Evolutionary conservation across 2,888 invertebrate species (phyloP).

Genomic region (Mesochorus sp.): DNA sequence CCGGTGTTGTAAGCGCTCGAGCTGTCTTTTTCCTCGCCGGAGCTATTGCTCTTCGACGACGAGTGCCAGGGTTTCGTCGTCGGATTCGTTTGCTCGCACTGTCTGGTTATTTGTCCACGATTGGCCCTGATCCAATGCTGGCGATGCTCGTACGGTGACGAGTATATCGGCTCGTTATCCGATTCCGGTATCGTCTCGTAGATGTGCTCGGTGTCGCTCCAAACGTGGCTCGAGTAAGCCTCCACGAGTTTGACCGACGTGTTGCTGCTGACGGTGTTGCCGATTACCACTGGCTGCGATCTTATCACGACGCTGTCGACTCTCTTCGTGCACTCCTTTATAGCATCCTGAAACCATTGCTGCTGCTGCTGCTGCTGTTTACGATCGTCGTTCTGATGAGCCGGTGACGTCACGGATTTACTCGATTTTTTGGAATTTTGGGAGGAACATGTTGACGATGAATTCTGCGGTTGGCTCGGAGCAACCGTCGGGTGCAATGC

Average conservation of each 20-base stretch:
- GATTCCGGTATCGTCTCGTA: constrained; percentile 87
- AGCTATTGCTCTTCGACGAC: constrained; percentile 81
- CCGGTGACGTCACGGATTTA: constrained; percentile 68
- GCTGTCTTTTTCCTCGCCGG: constrained; percentile 85
- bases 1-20: constrained; percentile 90
- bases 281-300: constrained; percentile 67
- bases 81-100: constrained; percentile 52
- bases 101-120: constrained; percentile 29
- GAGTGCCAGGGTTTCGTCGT: constrained; percentile 73
- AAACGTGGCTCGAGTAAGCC: constrained; percentile 76
- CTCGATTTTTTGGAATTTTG: constrained; percentile 70
- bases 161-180: constrained; percentile 86
- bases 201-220: constrained; percentile 85
- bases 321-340: constrained; percentile 76
- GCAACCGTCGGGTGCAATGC: constrained; percentile 23
- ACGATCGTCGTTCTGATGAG: constrained; percentile 72
- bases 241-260: constrained; percentile 72
- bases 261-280: constrained; percentile 77
- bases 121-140: constrained; percentile 67
- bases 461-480: constrained; percentile 44
- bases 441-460: constrained; percentile 70
- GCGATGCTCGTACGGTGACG: constrained; percentile 84
- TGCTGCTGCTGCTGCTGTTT: no score
- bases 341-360: constrained; percentile 73
- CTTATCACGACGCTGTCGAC: constrained; percentile 71